Evolutionary conservation across 2,113 vertebrate species (phyloP).

Genomic region (Cepphus grylle): DNA sequence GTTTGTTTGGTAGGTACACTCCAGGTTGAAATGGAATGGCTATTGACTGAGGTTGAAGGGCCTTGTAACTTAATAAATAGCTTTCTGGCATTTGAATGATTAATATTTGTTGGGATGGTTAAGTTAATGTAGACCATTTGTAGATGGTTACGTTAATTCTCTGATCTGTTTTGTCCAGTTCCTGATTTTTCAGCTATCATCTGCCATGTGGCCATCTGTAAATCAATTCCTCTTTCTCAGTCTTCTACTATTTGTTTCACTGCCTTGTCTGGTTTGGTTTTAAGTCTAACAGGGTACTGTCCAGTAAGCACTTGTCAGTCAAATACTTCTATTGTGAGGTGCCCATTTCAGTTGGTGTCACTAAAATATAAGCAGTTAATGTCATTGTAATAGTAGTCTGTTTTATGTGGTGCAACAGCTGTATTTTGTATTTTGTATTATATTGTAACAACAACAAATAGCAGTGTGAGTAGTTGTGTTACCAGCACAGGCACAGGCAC

Average conservation of each 20-base stretch:
- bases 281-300: background rate
- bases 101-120: background rate
- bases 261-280: background rate
- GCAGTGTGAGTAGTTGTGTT: background rate
- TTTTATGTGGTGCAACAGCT: background rate
- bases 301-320: background rate
- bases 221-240: background rate
- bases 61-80: background rate
- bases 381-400: background rate
- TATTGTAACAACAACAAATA: background rate
- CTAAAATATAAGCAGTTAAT: background rate
- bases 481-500: background rate
- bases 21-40: background rate
- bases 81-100: background rate
- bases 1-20: background rate
- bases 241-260: background rate
- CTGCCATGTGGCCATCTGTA: background rate
- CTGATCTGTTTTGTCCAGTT: background rate
- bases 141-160: background rate
- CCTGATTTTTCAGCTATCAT: background rate
- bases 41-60: background rate
- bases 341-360: background rate
- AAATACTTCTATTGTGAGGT: background rate
- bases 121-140: background rate
- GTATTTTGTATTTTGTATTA: background rate